phyloP scores from a whole-genome alignment of 1,140 invertebrate species.

The Drosophila sulfurigaster region DNA sequence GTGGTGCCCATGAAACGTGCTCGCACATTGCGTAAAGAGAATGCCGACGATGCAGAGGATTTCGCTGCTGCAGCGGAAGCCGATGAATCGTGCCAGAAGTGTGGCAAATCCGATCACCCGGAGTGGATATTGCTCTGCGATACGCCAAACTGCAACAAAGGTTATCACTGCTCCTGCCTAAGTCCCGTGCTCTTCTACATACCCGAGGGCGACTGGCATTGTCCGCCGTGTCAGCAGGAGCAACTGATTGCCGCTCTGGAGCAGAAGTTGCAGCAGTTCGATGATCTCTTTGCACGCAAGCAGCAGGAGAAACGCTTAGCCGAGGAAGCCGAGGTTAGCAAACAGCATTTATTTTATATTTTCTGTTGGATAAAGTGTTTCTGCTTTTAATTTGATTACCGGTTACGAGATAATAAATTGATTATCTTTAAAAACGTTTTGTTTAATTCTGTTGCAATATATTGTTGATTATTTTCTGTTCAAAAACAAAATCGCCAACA shows the following conservation, averaged over 20 bases:
- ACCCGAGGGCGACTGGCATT: slow-evolving; percentile 98
- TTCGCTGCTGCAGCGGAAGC: slow-evolving; percentile 86
- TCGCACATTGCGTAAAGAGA: slow-evolving; percentile 89
- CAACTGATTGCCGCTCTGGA: slow-evolving; percentile 90
- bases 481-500: too few relatives aligned
- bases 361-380: too few relatives aligned
- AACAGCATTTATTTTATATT: background rate
- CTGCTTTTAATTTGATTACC: too few relatives aligned
- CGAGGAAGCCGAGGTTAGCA: slow-evolving; percentile 77
- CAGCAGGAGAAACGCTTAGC: slow-evolving; percentile 91
- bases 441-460: too few relatives aligned
- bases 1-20: slow-evolving; percentile 88
- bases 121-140: slow-evolving; percentile 98
- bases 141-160: slow-evolving; percentile 92
- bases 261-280: slow-evolving; percentile 87
- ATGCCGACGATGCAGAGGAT: slow-evolving; percentile 80
- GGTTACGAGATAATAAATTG: too few relatives aligned
- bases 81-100: slow-evolving; percentile 93
- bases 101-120: slow-evolving; percentile 95
- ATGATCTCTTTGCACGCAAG: slow-evolving; percentile 89
- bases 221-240: slow-evolving; percentile 96
- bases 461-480: too few relatives aligned
- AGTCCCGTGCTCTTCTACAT: slow-evolving; percentile 95
- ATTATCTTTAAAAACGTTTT: too few relatives aligned
- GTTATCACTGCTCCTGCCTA: slow-evolving; percentile 97